These are phyloP conservation scores for Hassar affinis DNA, from an alignment of 2,113 vertebrate species.

Conservation along the genomic window DNA sequence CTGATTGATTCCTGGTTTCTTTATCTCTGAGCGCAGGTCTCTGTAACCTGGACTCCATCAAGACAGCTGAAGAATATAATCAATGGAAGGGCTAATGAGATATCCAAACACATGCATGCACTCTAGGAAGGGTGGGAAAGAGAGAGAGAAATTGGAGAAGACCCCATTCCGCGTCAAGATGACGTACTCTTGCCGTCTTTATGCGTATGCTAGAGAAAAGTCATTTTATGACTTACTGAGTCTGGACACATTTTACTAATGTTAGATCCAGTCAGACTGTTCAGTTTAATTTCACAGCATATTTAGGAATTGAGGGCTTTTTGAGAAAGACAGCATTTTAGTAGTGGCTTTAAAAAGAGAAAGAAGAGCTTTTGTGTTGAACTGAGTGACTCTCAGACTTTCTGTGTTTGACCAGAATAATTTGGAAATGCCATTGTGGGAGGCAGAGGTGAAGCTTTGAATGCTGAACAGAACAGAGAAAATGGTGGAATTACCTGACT, in stretches of 20 bases:
- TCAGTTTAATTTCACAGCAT: constrained; percentile 1
- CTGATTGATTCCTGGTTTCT: constrained; percentile 63
- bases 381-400: background rate
- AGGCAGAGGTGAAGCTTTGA: background rate
- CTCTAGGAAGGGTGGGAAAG: constrained; percentile 23
- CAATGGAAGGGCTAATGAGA: constrained; percentile 66
- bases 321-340: background rate
- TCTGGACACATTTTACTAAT: background rate
- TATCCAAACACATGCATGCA: constrained; percentile 56
- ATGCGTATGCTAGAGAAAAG: background rate
- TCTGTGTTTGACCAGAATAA: background rate
- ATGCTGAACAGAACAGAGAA: background rate
- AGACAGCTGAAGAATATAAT: constrained; percentile 54
- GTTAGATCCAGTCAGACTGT: background rate
- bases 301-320: background rate
- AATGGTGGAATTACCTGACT: background rate
- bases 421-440: background rate
- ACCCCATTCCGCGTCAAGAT: background rate
- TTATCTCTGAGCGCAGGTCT: constrained; percentile 53
- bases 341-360: background rate
- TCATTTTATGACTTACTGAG: background rate
- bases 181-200: background rate
- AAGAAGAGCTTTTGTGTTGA: background rate
- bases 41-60: constrained; percentile 31
- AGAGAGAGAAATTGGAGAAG: background rate